A percentile compares a stretch with the other conserved stretches of the same genome.
Evolutionary conservation across 1,140 invertebrate genomes (phyloP).

Genomic region (Eufriesea mexicana): DNA sequence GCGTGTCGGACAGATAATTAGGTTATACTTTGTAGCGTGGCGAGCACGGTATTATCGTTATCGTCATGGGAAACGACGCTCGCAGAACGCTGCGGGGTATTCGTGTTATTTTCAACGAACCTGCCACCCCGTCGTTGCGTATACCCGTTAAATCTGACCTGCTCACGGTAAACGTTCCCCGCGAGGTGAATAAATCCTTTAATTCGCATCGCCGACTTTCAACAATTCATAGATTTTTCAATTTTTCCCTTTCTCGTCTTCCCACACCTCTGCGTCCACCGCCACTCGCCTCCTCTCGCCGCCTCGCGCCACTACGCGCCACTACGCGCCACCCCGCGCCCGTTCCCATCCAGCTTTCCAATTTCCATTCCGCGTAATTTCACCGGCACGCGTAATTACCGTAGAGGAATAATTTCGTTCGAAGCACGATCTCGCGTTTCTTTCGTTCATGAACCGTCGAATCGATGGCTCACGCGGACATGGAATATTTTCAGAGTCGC

Average conservation of each 20-base stretch:
- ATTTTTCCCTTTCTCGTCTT: neutral
- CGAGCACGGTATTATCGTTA: slow-evolving; percentile 61
- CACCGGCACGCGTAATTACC: neutral
- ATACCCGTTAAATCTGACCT: slow-evolving; percentile 13
- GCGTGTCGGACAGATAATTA: slow-evolving; percentile 62
- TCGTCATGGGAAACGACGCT: slow-evolving; percentile 62
- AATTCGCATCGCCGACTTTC: neutral
- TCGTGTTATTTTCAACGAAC: slow-evolving; percentile 59
- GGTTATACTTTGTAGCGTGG: slow-evolving; percentile 62
- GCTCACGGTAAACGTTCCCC: neutral
- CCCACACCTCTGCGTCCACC: neutral
- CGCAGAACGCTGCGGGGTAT: slow-evolving; percentile 41
- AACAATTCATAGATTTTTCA: slow-evolving; percentile 21
- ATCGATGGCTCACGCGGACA: neutral
- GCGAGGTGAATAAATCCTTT: slow-evolving; percentile 22
- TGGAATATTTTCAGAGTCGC: neutral
- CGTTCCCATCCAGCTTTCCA: neutral
- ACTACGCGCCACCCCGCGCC: neutral
- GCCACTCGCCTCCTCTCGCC: too few relatives aligned
- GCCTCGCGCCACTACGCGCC: too few relatives aligned
- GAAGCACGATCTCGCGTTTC: neutral
- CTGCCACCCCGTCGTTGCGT: slow-evolving; percentile 2
- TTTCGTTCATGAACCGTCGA: neutral
- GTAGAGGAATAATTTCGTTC: neutral
- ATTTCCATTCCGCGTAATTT: neutral